Conservation (phyloP, 2,888 invertebrate species). For the Yponomeuta cagnagella region DNA sequence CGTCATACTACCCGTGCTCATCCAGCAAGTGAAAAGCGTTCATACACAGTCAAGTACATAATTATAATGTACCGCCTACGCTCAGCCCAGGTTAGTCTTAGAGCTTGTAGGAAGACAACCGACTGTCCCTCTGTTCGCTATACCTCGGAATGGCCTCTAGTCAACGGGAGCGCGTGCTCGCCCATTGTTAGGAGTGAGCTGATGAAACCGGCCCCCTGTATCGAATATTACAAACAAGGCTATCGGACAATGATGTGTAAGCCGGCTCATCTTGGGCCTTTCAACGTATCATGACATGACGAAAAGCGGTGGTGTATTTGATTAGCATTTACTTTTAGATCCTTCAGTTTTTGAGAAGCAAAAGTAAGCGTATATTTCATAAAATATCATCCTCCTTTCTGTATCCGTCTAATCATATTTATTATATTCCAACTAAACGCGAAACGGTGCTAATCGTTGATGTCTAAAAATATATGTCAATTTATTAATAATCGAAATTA, state of each 20-base stretch:
- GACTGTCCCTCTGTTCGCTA: not conserved
- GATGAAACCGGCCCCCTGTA: conserved; percentile 33
- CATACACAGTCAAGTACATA: no score
- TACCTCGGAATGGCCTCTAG: conserved; percentile 26
- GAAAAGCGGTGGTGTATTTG: not conserved
- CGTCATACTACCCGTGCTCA: no score
- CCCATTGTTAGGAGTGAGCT: conserved; percentile 42
- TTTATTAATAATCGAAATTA: no score
- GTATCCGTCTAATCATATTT: no score
- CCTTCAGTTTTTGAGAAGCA: not conserved
- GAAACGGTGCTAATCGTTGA: no score
- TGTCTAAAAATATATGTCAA: no score
- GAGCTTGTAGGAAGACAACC: not conserved
- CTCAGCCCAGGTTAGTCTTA: not conserved
- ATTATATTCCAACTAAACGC: no score
- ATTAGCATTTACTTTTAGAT: not conserved
- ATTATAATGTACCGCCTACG: no score
- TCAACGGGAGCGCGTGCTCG: conserved; percentile 30
- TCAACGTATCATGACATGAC: conserved; percentile 4
- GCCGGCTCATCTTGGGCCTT: conserved; percentile 5
- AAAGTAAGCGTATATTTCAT: no score
- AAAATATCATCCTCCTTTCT: no score
- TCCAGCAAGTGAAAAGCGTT: no score
- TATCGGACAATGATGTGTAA: conserved; percentile 15
- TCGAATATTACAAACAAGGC: conserved; percentile 16